Conservation (phyloP, 2,888 invertebrate genomes). For the Erebia palarica region DNA sequence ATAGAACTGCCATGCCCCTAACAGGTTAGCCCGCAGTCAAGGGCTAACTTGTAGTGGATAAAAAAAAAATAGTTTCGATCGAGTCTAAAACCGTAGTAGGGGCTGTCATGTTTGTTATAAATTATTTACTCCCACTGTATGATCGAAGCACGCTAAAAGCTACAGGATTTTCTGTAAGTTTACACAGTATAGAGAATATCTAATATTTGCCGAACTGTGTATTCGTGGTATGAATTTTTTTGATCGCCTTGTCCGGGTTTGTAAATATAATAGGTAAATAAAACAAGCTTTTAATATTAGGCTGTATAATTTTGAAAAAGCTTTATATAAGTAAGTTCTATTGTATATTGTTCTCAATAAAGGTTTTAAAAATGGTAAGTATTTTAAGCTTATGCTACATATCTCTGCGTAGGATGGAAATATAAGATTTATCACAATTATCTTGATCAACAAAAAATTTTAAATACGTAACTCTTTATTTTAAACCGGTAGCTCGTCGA, state of each 20-base stretch:
- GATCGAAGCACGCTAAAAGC: conserved; percentile 36
- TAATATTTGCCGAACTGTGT: conserved; percentile 23
- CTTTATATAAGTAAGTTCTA: no score
- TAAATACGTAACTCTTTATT: no score
- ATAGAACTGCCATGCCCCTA: no score
- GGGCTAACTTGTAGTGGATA: no score
- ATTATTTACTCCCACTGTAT: conserved; percentile 42
- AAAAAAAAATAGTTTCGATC: not conserved
- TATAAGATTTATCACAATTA: no score
- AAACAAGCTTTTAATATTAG: conserved; percentile 19
- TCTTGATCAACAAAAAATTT: no score
- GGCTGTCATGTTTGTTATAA: conserved; percentile 34
- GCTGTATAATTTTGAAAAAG: not conserved
- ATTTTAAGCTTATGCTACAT: no score
- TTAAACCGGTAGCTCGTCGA: no score
- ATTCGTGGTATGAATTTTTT: conserved; percentile 10
- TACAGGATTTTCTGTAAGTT: conserved; percentile 25
- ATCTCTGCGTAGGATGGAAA: no score
- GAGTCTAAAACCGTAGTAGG: conserved; percentile 30
- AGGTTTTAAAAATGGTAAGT: no score
- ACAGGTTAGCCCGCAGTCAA: no score
- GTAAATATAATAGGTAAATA: conserved; percentile 10
- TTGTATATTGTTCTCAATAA: no score
- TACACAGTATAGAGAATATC: conserved; percentile 14
- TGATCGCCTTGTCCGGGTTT: not conserved